Evolutionary conservation across 1,140 invertebrate species (phyloP).

Genomic region (Gryon sp.): DNA sequence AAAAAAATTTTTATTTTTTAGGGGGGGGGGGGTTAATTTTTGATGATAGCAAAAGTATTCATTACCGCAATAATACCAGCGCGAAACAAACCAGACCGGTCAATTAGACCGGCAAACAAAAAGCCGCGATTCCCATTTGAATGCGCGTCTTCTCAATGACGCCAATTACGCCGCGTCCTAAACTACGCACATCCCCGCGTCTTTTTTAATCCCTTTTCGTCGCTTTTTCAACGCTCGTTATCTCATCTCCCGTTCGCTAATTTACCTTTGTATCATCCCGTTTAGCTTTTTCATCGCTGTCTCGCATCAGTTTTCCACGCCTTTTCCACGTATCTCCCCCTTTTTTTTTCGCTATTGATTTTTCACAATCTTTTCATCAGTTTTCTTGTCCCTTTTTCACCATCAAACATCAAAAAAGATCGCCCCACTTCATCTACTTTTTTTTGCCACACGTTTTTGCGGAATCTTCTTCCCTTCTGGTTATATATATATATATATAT

Average conservation of each 20-base stretch:
- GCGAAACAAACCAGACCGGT: constrained; percentile 14
- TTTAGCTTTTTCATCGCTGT: neutral
- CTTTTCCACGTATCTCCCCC: no score
- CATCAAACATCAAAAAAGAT: no score
- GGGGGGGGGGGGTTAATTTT: no score
- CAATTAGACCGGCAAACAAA: constrained; percentile 50
- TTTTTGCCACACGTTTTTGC: no score
- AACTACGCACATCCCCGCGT: constrained; percentile 39
- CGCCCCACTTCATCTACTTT: no score
- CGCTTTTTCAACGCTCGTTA: constrained; percentile 48
- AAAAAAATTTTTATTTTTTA: no score
- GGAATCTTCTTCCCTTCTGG: no score
- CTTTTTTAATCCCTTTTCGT: constrained; percentile 26
- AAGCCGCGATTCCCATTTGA: constrained; percentile 45
- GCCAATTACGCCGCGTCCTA: constrained; percentile 44
- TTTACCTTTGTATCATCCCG: constrained; percentile 24
- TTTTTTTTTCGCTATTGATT: no score
- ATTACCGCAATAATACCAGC: constrained; percentile 25
- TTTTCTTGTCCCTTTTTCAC: no score
- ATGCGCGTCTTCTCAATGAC: constrained; percentile 51
- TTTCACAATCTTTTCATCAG: no score
- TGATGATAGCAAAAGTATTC: no score
- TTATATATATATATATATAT: no score
- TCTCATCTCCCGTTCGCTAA: constrained; percentile 52
- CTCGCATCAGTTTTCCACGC: constrained; percentile 23